These are phyloP conservation scores for Oscheius sp. DNA, from an alignment of 2,888 invertebrate genomes.

Conservation along the genomic window DNA sequence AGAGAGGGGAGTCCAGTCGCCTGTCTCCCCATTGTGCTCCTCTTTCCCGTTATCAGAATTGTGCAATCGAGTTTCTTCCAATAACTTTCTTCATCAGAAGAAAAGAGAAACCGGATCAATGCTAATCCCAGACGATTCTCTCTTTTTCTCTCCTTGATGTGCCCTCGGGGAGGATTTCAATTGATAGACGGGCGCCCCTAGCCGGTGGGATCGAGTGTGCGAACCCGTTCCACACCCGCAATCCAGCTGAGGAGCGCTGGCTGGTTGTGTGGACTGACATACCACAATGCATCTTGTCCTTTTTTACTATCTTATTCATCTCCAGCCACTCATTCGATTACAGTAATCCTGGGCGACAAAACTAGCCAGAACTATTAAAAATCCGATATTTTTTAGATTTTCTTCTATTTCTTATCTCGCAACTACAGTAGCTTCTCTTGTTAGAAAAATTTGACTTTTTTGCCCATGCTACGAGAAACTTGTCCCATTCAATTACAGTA, in stretches of 20 bases:
- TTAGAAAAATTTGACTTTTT: no score
- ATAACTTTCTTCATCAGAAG: neutral
- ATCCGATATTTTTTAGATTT: no score
- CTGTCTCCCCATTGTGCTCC: neutral
- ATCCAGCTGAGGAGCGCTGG: neutral
- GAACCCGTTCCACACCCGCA: slow-evolving; percentile 18
- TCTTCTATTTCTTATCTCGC: neutral
- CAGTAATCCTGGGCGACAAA: no score
- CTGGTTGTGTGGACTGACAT: neutral
- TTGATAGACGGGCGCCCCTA: slow-evolving; percentile 24
- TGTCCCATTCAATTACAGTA: no score
- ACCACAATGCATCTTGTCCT: neutral
- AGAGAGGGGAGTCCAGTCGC: neutral
- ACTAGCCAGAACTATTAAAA: no score
- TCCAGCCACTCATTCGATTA: no score
- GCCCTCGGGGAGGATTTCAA: slow-evolving; percentile 13
- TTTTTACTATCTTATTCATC: neutral
- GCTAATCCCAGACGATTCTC: neutral
- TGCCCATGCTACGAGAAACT: no score
- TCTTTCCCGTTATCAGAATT: neutral
- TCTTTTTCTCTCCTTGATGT: slow-evolving; percentile 5
- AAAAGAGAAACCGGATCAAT: no score
- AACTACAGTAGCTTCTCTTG: neutral
- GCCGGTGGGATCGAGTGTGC: neutral
- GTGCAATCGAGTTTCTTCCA: neutral